A percentile compares a stretch with the other conserved stretches of the same genome.
Conservation (phyloP, 2,797 vertebrate species). For the Poeciliopsis gracilis region DNA sequence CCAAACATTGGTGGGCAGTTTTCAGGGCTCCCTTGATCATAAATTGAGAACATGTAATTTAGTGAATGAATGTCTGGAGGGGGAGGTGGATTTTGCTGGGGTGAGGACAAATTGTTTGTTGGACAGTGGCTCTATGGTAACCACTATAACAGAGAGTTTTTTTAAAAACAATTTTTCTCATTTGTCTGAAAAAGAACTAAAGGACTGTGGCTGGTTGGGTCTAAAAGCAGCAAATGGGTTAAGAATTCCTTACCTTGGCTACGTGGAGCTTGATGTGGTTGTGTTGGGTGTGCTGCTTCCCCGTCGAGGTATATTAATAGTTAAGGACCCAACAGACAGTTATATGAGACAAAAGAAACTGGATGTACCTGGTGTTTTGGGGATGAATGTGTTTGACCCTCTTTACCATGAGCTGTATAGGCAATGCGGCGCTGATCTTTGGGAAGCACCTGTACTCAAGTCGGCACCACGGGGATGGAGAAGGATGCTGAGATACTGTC, state of each 20-base stretch:
- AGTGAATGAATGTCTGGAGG: no score
- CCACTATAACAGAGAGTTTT: no score
- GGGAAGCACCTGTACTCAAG: not conserved
- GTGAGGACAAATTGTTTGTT: no score
- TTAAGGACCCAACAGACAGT: conserved; percentile 3
- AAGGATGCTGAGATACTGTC: no score
- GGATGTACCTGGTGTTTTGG: not conserved
- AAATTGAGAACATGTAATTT: no score
- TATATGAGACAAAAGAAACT: not conserved
- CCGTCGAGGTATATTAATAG: not conserved
- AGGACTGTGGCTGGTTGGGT: not conserved
- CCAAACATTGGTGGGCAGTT: no score
- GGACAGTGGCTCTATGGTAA: no score
- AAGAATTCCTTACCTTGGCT: not conserved
- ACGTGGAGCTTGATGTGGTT: not conserved
- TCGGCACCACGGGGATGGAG: no score
- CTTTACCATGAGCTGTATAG: not conserved
- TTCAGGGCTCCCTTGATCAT: no score
- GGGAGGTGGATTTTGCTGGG: no score
- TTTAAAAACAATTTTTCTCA: no score
- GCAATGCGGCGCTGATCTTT: not conserved
- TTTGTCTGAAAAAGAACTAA: no score
- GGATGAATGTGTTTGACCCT: not conserved
- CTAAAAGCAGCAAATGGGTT: not conserved
- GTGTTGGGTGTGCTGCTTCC: not conserved